Conservation (phyloP, 2,888 invertebrate species). For the Bellardia pandia region DNA sequence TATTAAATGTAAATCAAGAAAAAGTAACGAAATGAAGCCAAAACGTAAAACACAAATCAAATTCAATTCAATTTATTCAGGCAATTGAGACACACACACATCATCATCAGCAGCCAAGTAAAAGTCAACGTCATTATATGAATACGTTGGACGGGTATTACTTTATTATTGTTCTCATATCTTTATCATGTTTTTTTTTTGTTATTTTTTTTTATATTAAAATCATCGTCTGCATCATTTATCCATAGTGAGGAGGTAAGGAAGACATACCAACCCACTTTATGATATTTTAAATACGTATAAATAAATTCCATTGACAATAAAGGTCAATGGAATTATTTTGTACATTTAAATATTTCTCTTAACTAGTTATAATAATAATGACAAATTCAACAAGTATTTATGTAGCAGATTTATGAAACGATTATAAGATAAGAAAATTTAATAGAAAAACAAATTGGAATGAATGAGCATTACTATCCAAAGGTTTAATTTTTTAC, state of each 20-base stretch:
- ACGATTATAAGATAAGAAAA: constrained; percentile 26
- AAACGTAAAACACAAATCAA: constrained; percentile 42
- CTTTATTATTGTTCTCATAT: constrained; percentile 48
- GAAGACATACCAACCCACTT: constrained; percentile 63
- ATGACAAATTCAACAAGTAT: constrained; percentile 39
- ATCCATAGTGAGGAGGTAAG: constrained; percentile 14
- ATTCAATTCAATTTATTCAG: constrained; percentile 65
- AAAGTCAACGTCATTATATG: constrained; percentile 41
- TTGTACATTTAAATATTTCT: constrained; percentile 36
- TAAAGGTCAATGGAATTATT: constrained; percentile 69
- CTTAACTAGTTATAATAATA: constrained; percentile 3
- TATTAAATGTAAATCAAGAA: constrained; percentile 48
- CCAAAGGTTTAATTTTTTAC: not conserved
- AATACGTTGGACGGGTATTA: not conserved
- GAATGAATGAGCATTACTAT: not conserved
- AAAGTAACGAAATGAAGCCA: constrained; percentile 41
- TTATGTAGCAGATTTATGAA: constrained; percentile 31
- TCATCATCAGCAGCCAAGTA: not conserved
- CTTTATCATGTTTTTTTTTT: not conserved
- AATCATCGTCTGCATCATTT: constrained; percentile 23
- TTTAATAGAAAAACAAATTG: not conserved
- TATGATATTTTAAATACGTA: constrained; percentile 17
- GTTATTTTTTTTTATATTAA: constrained; percentile 23
- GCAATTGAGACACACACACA: constrained; percentile 61
- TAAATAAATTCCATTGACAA: constrained; percentile 15